A percentile compares a stretch with the other conserved stretches of the same genome.
Conservation (phyloP, 2,113 vertebrate genomes). For the Nibea coibor region DNA sequence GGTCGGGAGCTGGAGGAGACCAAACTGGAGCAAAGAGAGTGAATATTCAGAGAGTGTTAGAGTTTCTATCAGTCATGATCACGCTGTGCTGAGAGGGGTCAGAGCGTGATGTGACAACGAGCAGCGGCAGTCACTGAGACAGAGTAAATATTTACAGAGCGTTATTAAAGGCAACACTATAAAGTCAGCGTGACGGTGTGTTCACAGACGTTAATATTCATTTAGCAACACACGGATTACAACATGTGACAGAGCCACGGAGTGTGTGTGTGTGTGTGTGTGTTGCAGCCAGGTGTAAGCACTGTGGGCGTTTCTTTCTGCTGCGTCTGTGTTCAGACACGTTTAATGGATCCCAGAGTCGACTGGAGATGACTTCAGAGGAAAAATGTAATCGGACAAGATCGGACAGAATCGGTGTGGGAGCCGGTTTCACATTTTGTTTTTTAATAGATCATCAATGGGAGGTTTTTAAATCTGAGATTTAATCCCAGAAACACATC, state of each 20-base stretch:
- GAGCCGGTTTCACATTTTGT: constrained; percentile 7
- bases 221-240: constrained; percentile 10
- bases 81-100: no score
- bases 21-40: neutral
- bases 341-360: constrained; percentile 42
- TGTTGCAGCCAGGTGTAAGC: constrained; percentile 14
- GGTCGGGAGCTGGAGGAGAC: neutral
- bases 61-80: no score
- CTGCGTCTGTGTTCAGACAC: constrained; percentile 53
- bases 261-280: neutral
- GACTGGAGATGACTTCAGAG: constrained; percentile 16
- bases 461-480: neutral
- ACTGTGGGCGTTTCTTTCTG: neutral
- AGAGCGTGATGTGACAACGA: no score
- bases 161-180: neutral
- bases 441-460: neutral
- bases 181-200: neutral
- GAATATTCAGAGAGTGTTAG: no score
- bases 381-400: constrained; percentile 65
- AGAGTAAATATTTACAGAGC: neutral
- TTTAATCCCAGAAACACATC: neutral
- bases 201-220: neutral
- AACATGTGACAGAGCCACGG: neutral
- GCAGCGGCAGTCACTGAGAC: neutral
- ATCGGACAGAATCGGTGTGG: constrained; percentile 34